Conservation (phyloP, 2,797 vertebrate species). For the Trematomus bernacchii region DNA sequence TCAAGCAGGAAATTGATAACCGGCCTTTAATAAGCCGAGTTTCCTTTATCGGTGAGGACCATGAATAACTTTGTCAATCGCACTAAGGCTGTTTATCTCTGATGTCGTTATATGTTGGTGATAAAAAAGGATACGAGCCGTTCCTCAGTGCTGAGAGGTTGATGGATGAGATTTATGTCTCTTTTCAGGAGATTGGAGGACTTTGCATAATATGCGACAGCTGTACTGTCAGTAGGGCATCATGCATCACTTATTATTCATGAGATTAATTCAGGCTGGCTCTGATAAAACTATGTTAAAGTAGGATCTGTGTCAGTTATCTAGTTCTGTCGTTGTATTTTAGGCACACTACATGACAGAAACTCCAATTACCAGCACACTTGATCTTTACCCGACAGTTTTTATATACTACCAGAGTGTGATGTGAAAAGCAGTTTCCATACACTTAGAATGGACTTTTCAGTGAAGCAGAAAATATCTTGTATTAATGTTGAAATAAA, state of each 20-base stretch:
- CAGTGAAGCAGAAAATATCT: too few species aligned
- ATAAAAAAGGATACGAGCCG: slow-evolving; percentile 4
- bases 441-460: too few species aligned
- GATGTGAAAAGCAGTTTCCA: too few species aligned
- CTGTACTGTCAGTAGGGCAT: slow-evolving; percentile 8
- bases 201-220: slow-evolving; percentile 42
- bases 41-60: background rate
- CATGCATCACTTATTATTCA: slow-evolving; percentile 19
- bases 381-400: background rate
- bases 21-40: too few species aligned
- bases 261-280: slow-evolving; percentile 31
- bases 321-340: background rate
- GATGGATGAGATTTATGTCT: slow-evolving; percentile 28
- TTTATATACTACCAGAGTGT: too few species aligned
- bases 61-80: slow-evolving; percentile 18
- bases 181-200: slow-evolving; percentile 8
- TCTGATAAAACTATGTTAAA: background rate
- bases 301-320: background rate
- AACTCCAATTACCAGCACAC: background rate
- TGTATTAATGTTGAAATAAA: too few species aligned
- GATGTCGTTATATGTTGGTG: background rate
- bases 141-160: slow-evolving; percentile 31
- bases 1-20: too few species aligned
- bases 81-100: slow-evolving; percentile 24
- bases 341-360: background rate